phyloP scores from a whole-genome alignment of 2,797 vertebrate genomes.

The Pseudochromis fuscus region DNA sequence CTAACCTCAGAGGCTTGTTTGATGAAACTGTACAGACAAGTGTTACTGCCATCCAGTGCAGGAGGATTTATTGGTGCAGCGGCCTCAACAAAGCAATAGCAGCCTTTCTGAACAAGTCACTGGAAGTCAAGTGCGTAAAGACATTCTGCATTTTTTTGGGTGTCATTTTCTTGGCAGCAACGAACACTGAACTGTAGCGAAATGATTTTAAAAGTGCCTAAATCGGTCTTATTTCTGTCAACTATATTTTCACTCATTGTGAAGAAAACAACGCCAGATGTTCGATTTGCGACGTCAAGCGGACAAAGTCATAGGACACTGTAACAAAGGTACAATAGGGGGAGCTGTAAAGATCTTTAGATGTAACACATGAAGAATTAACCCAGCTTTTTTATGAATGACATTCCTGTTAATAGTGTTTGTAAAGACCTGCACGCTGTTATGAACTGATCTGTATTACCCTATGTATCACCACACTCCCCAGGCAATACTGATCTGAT shows the following conservation, averaged over 20 bases:
- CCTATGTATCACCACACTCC: slow-evolving; percentile 38
- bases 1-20: slow-evolving; percentile 71
- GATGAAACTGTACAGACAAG: slow-evolving; percentile 59
- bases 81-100: slow-evolving; percentile 82
- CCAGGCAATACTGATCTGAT: slow-evolving; percentile 55
- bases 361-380: slow-evolving; percentile 47
- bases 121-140: slow-evolving; percentile 44
- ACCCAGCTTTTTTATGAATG: slow-evolving; percentile 59
- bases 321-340: slow-evolving; percentile 50
- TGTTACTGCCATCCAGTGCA: slow-evolving; percentile 73
- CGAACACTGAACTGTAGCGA: slow-evolving; percentile 80
- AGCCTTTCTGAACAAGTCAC: slow-evolving; percentile 72
- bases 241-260: slow-evolving; percentile 55
- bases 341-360: slow-evolving; percentile 48
- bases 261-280: slow-evolving; percentile 42
- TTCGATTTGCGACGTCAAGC: slow-evolving; percentile 43
- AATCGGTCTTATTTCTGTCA: slow-evolving; percentile 58
- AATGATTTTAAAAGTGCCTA: slow-evolving; percentile 80
- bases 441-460: slow-evolving; percentile 60
- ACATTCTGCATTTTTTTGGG: slow-evolving; percentile 48
- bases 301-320: slow-evolving; percentile 45
- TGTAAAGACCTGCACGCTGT: slow-evolving; percentile 76
- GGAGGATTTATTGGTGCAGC: slow-evolving; percentile 63
- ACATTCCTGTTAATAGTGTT: slow-evolving; percentile 68
- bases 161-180: slow-evolving; percentile 59